Evolutionary conservation across 35 echinoderm and acorn worm genomes (phyloP), one percentile per base, ranked within the genome.

Genomic region (Apostichopus californicus): DNA sequence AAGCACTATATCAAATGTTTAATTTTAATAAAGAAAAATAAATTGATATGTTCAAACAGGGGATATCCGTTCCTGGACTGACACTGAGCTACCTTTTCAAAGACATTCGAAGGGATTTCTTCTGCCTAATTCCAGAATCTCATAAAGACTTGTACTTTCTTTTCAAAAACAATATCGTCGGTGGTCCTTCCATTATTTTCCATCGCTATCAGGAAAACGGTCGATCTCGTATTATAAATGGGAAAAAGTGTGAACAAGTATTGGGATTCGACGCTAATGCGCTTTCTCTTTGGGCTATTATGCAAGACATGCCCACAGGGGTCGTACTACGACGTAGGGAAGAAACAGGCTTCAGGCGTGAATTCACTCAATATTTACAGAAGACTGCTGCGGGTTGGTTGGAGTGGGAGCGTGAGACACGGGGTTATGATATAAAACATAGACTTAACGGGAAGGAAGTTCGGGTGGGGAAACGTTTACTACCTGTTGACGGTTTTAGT

Each of bases 261-360:
- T 5, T 65, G 12, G 77, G 78, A 6, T 91, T 91, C 78, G 72
- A 91, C 26, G 89, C 89, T 11, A 77, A 91, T 78, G 89, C 89
- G 5, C 18, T 91, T 34, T 77, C 58, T 57, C 9, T 77, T 77
- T 91, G 89, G 89, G 89, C 89, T 15, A 79, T 91, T 3, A 95
- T 92, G 94, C 94, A 95, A 56, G 58, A 90, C 24, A 94, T 90
- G 93, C 95, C 95, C 13, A 92, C 77, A 18, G 94, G 94, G 5
- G 77, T 79, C 63, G 87, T 65, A 56, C 23, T 90, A n/a, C 88
- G 94, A 55, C 80, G 94, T 13, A 89, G 28, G 28, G 28, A 34
- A 34, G 28, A 34, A 34, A 34, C 28, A 34, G 28, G 28, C 2
- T 34, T 34, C 28, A 54, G 57, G 56, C 20, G 72, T 10, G 81